A percentile compares a stretch with the other conserved stretches of the same genome.
These are phyloP conservation scores for Bergia puertoricense DNA, from an alignment of 92 coral and sea anemone genomes.

Conservation along the genomic window DNA sequence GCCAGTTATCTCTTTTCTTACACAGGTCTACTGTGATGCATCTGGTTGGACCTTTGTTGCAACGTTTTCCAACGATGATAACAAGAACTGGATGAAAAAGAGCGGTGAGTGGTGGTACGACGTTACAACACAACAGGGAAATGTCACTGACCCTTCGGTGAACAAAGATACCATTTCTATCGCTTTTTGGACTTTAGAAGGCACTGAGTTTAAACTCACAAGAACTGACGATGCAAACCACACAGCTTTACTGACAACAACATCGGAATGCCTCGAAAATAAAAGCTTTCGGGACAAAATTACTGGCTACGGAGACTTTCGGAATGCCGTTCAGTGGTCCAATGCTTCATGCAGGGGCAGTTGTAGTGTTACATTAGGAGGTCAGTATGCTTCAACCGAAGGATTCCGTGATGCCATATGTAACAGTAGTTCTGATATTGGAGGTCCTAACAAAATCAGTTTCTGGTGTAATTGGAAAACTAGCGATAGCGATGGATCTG, in stretches of 20 bases:
- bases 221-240: conserved; percentile 32
- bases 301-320: conserved; percentile 31
- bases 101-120: conserved; percentile 34
- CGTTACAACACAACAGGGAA: neutral
- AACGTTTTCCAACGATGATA: conserved; percentile 30
- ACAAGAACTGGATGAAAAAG: conserved; percentile 27
- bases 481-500: neutral
- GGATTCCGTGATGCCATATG: conserved; percentile 18
- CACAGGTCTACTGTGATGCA: conserved; percentile 26
- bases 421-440: neutral
- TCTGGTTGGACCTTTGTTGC: conserved; percentile 39
- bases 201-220: conserved; percentile 37
- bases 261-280: conserved; percentile 4
- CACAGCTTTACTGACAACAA: conserved; percentile 35
- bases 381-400: conserved; percentile 6
- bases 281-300: conserved; percentile 13
- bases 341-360: neutral
- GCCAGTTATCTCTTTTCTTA: no score
- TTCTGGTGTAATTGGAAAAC: conserved; percentile 26
- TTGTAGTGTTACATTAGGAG: conserved; percentile 20
- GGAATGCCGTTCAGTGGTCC: conserved; percentile 1
- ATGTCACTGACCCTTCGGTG: conserved; percentile 1
- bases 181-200: conserved; percentile 19
- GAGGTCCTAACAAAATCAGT: conserved; percentile 25
- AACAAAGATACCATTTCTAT: conserved; percentile 6